Percentiles rank a stretch among this genome's conserved stretches.
phyloP scores from a whole-genome alignment of 2,113 vertebrate genomes.

The Gobius niger region DNA sequence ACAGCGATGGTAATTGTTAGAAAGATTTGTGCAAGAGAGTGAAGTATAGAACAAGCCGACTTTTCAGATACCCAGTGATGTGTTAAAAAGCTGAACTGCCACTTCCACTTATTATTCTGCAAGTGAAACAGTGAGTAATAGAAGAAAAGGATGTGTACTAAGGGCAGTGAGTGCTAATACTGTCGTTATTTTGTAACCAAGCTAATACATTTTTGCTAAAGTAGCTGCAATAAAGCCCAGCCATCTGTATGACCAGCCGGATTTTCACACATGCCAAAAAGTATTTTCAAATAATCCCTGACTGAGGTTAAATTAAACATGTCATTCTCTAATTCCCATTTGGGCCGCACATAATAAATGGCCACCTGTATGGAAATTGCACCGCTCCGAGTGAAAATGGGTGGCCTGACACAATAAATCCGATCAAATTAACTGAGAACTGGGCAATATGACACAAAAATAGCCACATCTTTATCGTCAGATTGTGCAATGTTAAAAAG shows the following conservation, averaged over 20 bases:
- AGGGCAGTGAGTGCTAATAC: neutral
- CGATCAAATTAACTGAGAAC: no score
- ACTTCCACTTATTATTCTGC: no score
- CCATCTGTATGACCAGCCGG: slow-evolving; percentile 23
- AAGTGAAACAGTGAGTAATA: no score
- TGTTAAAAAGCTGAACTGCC: no score
- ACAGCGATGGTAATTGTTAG: no score
- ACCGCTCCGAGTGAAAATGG: neutral
- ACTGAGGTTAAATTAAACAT: slow-evolving; percentile 16
- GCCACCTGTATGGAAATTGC: slow-evolving; percentile 1
- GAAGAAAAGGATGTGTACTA: no score
- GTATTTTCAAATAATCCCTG: slow-evolving; percentile 6
- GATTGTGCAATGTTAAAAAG: no score
- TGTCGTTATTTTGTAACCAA: neutral
- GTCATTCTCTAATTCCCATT: slow-evolving; percentile 5
- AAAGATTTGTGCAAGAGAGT: no score
- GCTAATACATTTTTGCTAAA: slow-evolving; percentile 12
- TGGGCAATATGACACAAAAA: no score
- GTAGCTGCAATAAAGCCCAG: slow-evolving; percentile 5
- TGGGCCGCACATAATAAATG: slow-evolving; percentile 8
- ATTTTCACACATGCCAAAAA: slow-evolving; percentile 4
- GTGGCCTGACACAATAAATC: neutral
- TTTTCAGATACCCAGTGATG: no score
- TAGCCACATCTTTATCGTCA: no score
- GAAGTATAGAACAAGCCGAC: no score